phyloP scores from a whole-genome alignment of 2,797 vertebrate genomes.

The Urophycis tenuis region DNA sequence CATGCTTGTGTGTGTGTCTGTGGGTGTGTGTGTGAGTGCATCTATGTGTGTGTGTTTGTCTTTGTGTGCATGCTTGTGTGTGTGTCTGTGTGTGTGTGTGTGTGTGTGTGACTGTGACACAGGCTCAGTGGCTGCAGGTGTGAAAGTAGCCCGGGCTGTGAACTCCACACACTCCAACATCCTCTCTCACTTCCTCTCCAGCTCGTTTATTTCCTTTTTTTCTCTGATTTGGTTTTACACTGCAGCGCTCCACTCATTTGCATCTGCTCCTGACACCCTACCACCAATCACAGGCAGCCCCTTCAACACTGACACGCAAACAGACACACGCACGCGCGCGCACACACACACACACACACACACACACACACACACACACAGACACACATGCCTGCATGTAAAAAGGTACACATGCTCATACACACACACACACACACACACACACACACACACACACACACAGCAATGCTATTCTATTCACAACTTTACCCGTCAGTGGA shows the following conservation, averaged over 20 bases:
- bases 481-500: slow-evolving; percentile 53
- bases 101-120: slow-evolving; percentile 56
- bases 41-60: slow-evolving; percentile 1
- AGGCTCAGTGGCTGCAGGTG: slow-evolving; percentile 77
- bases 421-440: slow-evolving; percentile 3
- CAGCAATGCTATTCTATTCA: slow-evolving; percentile 46
- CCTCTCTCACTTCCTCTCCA: slow-evolving; percentile 71
- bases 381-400: background rate
- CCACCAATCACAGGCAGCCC: slow-evolving; percentile 66
- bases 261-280: slow-evolving; percentile 72
- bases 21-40: slow-evolving; percentile 8
- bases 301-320: slow-evolving; percentile 31
- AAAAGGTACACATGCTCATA: background rate
- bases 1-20: slow-evolving; percentile 6
- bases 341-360: slow-evolving; percentile 10
- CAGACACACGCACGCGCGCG: slow-evolving; percentile 13
- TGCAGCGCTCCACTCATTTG: slow-evolving; percentile 78
- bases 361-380: slow-evolving; percentile 19
- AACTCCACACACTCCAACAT: slow-evolving; percentile 66
- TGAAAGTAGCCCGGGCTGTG: slow-evolving; percentile 77
- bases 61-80: background rate
- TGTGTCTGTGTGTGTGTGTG: slow-evolving; percentile 18
- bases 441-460: no score
- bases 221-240: slow-evolving; percentile 69
- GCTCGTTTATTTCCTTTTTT: slow-evolving; percentile 56